Conservation (phyloP, 2,113 vertebrate species). For the Formicarius rufipectus region DNA sequence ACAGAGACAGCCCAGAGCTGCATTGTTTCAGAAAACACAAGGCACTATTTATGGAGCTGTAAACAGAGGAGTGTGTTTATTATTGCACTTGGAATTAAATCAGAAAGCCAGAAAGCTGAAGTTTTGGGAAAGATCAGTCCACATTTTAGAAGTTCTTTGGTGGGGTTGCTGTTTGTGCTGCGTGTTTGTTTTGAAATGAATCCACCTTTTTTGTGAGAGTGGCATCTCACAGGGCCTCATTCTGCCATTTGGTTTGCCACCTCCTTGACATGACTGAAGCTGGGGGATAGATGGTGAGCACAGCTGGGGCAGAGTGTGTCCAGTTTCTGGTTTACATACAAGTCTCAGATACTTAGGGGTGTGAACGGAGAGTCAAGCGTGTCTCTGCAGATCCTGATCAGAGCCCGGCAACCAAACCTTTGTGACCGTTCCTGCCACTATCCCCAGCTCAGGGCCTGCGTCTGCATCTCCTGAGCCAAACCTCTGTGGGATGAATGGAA, state of each 20-base stretch:
- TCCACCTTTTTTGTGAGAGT: neutral
- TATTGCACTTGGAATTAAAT: slow-evolving; percentile 61
- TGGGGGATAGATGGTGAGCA: neutral
- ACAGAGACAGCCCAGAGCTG: slow-evolving; percentile 61
- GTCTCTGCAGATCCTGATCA: neutral
- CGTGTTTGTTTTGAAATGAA: neutral
- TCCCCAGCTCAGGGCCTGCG: rapidly evolving
- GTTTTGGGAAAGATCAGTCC: slow-evolving; percentile 30
- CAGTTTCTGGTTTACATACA: neutral
- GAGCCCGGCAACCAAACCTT: neutral
- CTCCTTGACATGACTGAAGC: neutral
- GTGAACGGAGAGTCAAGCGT: neutral
- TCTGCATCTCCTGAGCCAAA: neutral
- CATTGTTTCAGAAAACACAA: slow-evolving; percentile 70
- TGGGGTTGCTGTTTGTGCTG: neutral
- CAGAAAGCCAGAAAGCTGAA: slow-evolving; percentile 51
- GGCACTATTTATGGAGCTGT: slow-evolving; percentile 68
- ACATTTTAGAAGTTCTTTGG: slow-evolving; percentile 15
- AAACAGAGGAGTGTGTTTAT: slow-evolving; percentile 67
- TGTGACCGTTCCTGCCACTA: neutral
- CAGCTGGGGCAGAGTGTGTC: neutral
- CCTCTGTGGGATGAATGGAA: neutral
- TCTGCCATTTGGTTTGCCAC: neutral
- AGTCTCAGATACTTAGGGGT: neutral
- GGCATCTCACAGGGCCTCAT: neutral